Evolutionary conservation across 2,888 invertebrate genomes (phyloP), one percentile per base, ranked within the genome.

Genomic region (Syritta pipiens): DNA sequence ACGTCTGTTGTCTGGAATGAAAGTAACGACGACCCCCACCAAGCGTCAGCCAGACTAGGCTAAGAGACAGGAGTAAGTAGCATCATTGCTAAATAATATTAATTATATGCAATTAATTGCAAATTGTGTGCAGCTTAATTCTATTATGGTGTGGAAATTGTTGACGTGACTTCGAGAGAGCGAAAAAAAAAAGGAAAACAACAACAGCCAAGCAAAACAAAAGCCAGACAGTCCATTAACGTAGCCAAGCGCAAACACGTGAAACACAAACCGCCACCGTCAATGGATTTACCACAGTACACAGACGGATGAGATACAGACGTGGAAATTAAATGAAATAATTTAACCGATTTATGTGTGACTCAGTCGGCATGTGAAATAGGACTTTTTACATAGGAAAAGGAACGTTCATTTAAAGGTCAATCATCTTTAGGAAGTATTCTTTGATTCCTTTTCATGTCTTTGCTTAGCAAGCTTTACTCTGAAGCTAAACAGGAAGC

Each of bases 101-200:
- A 62, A 76, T 76, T 69, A 57, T 69, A 76, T 76, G 76, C 57
- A 71, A 76, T 76, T 76, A 76, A 76, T 71, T 71, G 76, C 71
- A 63, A 76, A 76, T 63, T 69, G 76, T 76, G 37, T 76, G 37
- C 55, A 76, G 63, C 49, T 63, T 71, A 76, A 20, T 76, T 59
- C 76, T 71, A 71, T 76, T 76, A 71, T 76, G 57, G 71, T 63
- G 76, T 57, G 49, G 76, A 71, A 76, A 63, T 76, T 51, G 57
- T 71, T 76, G 76, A 76, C 71, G 76, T 76, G 76, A 76, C 76
- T 71, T 32, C 7, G 20, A 62, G 20, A 44, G 17, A 17, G 6
- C 17, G 17, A 44, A 53, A 63, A 60, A 60, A 60, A 17, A 3
- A 30, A 53, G 28, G 20, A 30, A 51, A 40, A 0, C 40, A 20